These are phyloP conservation scores for Xerus inauris DNA, from an alignment of 2,113 vertebrate genomes.

Conservation along the genomic window DNA sequence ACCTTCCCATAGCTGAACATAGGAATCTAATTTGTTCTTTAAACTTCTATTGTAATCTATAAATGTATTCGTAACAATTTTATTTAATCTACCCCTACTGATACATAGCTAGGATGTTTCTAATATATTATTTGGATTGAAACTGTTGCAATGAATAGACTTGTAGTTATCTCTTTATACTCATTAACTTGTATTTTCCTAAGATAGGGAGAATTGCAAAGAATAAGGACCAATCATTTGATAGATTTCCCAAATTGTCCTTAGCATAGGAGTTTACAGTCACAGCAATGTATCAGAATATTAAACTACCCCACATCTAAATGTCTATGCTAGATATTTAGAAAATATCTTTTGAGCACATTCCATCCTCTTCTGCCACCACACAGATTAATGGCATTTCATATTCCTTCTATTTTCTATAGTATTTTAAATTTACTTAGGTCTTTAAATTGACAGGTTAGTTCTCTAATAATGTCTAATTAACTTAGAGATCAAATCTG, in stretches of 20 bases:
- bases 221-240: neutral
- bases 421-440: constrained; percentile 1
- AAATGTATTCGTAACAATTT: neutral
- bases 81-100: neutral
- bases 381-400: neutral
- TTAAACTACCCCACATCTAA: neutral
- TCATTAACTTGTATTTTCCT: neutral
- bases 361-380: neutral
- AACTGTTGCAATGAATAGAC: neutral
- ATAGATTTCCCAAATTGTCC: neutral
- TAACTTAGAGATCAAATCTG: neutral
- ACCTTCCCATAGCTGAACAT: neutral
- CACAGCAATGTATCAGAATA: neutral
- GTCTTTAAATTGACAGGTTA: neutral
- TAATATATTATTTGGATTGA: neutral
- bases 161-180: neutral
- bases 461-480: neutral
- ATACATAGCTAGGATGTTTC: neutral
- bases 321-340: neutral
- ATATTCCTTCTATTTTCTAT: neutral
- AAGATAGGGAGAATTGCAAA: neutral
- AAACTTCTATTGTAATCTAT: neutral
- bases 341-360: neutral
- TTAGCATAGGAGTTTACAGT: neutral
- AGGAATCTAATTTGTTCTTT: neutral